Conservation (phyloP, 37 sponge, comb jelly and placozoan genomes). For the Axinella damicornis region DNA sequence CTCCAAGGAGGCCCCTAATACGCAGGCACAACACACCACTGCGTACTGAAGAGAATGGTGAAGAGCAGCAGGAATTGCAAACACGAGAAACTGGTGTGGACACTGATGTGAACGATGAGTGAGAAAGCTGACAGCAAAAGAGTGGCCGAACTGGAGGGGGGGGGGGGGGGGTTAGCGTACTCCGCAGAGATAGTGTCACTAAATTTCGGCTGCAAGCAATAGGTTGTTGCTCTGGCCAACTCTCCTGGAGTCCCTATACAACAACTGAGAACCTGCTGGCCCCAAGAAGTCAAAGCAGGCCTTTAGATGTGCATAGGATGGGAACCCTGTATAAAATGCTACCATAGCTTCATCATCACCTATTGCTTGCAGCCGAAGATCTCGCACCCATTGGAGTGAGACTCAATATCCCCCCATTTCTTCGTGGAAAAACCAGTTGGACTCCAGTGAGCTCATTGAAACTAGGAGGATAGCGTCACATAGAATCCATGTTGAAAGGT, state of each 20-base stretch:
- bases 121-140: too few species aligned
- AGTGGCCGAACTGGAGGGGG: too few species aligned
- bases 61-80: too few species aligned
- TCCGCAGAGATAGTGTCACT: too few species aligned
- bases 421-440: constrained; percentile 31
- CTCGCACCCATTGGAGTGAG: too few species aligned
- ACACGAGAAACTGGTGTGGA: too few species aligned
- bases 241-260: constrained; percentile 33
- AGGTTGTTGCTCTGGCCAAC: background rate
- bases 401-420: constrained; percentile 12
- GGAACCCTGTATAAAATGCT: constrained; percentile 59
- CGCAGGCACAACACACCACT: too few species aligned
- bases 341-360: constrained; percentile 50
- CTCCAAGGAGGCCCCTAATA: too few species aligned
- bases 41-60: too few species aligned
- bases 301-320: constrained; percentile 24
- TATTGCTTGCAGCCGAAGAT: constrained; percentile 17
- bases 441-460: constrained; percentile 17
- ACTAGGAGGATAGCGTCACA: constrained; percentile 57
- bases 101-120: too few species aligned
- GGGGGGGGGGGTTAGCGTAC: too few species aligned
- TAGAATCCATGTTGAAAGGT: constrained; percentile 67
- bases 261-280: constrained; percentile 27
- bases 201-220: too few species aligned
- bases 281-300: constrained; percentile 40